Conservation (phyloP, 2,888 invertebrate species). For the Thalpophila matura region DNA sequence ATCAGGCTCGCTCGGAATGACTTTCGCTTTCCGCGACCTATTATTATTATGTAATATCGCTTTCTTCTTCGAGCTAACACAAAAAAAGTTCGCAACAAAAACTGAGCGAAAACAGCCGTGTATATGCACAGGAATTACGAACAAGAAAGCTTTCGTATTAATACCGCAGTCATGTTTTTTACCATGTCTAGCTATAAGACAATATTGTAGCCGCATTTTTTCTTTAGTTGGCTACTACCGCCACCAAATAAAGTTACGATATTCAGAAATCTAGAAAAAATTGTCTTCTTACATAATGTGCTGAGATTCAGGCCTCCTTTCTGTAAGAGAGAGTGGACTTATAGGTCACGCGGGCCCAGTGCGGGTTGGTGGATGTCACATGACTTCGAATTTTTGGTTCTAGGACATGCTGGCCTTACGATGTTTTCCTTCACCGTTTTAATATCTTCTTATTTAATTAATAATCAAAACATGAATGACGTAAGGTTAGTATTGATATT, state of each 20-base stretch:
- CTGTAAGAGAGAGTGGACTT: too few species aligned
- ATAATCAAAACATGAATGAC: conserved; percentile 4
- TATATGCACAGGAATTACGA: conserved; percentile 52
- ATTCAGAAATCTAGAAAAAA: too few species aligned
- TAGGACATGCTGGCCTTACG: too few species aligned
- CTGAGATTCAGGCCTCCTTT: too few species aligned
- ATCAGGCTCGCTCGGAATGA: conserved; percentile 66
- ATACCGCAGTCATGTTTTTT: conserved; percentile 35
- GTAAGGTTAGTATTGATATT: background rate
- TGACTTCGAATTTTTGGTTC: too few species aligned
- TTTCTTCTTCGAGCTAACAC: conserved; percentile 56
- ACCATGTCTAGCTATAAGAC: conserved; percentile 34
- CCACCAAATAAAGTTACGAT: too few species aligned
- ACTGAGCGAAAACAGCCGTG: conserved; percentile 55
- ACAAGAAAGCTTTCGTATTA: conserved; percentile 47
- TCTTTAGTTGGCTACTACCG: background rate
- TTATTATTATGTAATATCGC: conserved; percentile 65
- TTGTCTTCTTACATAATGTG: too few species aligned
- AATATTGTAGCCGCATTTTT: conserved; percentile 1
- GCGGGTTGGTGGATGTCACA: too few species aligned
- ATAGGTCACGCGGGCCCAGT: too few species aligned
- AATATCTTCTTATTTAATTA: background rate
- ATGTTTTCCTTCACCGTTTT: too few species aligned
- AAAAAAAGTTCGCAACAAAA: conserved; percentile 61
- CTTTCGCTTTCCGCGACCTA: conserved; percentile 73